Evolutionary conservation across 2,113 vertebrate genomes (phyloP).

Genomic region (Prunella himalayana): DNA sequence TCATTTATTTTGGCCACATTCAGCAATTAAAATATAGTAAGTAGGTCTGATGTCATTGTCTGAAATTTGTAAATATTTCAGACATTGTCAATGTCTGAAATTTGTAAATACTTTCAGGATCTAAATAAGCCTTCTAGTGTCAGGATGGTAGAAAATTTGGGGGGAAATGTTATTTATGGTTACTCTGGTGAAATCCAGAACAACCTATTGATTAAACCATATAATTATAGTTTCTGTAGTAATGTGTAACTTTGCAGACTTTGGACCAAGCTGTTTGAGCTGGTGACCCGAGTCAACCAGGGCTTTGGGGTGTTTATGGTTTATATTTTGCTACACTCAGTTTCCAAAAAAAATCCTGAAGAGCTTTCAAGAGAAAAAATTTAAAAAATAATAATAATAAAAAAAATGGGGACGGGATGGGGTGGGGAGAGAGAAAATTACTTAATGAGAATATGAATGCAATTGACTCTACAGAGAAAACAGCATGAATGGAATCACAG

Average conservation of each 20-base stretch:
- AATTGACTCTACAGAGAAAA: not conserved
- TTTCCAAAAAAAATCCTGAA: not conserved
- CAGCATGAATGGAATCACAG: not conserved
- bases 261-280: not conserved
- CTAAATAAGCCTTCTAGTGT: not conserved
- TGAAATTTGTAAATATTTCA: not conserved
- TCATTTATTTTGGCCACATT: not conserved
- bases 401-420: accelerated
- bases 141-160: not conserved
- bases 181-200: not conserved
- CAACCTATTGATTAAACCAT: not conserved
- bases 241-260: not conserved
- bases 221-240: not conserved
- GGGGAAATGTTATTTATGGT: not conserved
- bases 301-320: not conserved
- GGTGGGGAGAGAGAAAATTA: accelerated
- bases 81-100: not conserved
- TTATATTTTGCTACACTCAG: not conserved
- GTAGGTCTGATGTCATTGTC: not conserved
- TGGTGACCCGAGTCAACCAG: not conserved
- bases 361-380: not conserved
- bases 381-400: not conserved
- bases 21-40: not conserved
- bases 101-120: not conserved
- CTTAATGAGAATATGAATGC: not conserved